Evolutionary conservation across 2,797 vertebrate species (phyloP).

Genomic region (Danio jaintianensis): DNA sequence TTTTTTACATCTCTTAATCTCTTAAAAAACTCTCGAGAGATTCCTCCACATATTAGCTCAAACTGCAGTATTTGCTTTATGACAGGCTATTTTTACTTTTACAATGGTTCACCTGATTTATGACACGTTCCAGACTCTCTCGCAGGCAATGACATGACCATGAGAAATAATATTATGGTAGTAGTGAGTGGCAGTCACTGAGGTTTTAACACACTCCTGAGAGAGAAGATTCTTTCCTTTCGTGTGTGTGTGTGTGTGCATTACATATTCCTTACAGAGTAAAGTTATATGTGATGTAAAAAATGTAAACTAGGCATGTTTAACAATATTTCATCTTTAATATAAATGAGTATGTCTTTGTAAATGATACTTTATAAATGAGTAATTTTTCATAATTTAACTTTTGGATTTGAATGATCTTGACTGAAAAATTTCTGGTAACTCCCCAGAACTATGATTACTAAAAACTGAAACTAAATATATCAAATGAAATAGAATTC

Average conservation of each 20-base stretch:
- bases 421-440: too few species aligned
- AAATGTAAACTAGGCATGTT: too few species aligned
- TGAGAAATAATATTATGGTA: constrained; percentile 23
- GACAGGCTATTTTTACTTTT: constrained; percentile 9
- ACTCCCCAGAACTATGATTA: too few species aligned
- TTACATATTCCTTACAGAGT: neutral
- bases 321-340: too few species aligned
- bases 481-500: too few species aligned
- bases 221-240: constrained; percentile 22
- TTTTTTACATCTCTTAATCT: too few species aligned
- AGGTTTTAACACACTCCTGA: constrained; percentile 28
- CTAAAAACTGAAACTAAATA: too few species aligned
- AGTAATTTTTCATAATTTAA: too few species aligned
- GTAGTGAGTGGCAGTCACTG: constrained; percentile 12
- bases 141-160: constrained; percentile 3
- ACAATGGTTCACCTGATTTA: neutral
- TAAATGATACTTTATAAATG: too few species aligned
- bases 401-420: too few species aligned
- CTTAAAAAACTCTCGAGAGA: neutral
- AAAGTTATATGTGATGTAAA: too few species aligned
- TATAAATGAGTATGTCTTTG: too few species aligned
- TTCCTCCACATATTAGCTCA: neutral
- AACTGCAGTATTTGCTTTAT: neutral
- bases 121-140: neutral
- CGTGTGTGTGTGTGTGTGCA: constrained; percentile 29